Base-by-base conservation (phyloP, 2,888 invertebrate genomes). In the Callyntrura sp. region DNA sequence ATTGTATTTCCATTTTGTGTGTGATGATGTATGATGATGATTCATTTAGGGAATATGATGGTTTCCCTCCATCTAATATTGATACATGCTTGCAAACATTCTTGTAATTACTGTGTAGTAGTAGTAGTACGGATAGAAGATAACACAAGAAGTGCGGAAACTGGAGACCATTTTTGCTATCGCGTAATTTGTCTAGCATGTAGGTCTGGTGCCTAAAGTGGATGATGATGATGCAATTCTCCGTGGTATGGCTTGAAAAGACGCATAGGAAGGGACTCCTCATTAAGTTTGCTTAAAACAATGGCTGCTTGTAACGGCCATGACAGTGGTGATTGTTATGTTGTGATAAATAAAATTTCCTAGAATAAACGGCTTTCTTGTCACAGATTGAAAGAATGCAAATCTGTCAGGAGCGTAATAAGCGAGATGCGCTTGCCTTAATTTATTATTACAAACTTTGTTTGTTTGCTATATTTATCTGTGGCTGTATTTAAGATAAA, bases 81-180 rank as follows among this genome's bases (percentile, higher is more conserved):
- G 25, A 12, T 65, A 4, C 65, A 28, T 65, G 11, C 4, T 6
- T 25, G 25, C 23, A 6, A 35, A 43, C 68, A 43, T 62, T 35
- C 5, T 60, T 17, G 8, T n/a, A 23, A 20, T 62, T 62, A 14
- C 9, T 48, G 0, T 70, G 70, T 73, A 12, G 20, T 73, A 23
- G 48, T n/a, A n/a, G n/a, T n/a, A n/a, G n/a, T n/a, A 14, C n/a
- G 68, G n/a, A n/a, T 23, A 43, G 68, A 43, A 43, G 43, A 43
- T 68, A 43, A 43, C 68, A 43, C n/a, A 73, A 62, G 9, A 62
- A 73, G 70, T 48, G 76, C 76, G 76, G 76, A 76, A 76, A 51
- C 76, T 76, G 76, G 76, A 76, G 51, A 43, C 51, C 25, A 51
- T 11, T 25, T 76, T 76, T 51, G 3, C 48, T 23, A 25, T 76